Conservation (phyloP, 37 sponge, comb jelly and placozoan genomes). For the Sycon ciliatum region DNA sequence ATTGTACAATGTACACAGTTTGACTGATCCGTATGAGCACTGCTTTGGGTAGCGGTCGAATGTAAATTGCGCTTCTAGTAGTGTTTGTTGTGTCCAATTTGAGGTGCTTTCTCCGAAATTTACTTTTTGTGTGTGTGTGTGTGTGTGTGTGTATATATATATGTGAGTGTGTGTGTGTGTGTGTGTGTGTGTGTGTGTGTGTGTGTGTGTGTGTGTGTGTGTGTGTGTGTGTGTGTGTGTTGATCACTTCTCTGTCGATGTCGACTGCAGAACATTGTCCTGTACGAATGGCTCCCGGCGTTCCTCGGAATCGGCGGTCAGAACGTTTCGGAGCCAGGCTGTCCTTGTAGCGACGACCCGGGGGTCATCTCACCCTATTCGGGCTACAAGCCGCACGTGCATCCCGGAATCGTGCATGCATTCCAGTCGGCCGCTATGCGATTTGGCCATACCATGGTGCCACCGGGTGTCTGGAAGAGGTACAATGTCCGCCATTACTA, state of each 20-base stretch:
- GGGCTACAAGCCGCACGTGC: conserved; percentile 66
- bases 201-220: conserved; percentile 5
- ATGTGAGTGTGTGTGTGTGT: conserved; percentile 1
- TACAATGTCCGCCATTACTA: too few species aligned
- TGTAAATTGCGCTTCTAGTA: too few species aligned
- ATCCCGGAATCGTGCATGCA: conserved; percentile 77
- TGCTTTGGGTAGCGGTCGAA: too few species aligned
- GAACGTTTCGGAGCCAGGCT: too few species aligned
- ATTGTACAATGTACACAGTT: too few species aligned
- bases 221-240: conserved; percentile 5
- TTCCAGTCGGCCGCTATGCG: conserved; percentile 95
- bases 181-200: conserved; percentile 5
- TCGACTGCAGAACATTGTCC: conserved; percentile 52
- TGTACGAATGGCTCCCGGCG: conserved; percentile 71
- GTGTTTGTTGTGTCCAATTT: too few species aligned
- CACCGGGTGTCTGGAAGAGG: conserved; percentile 80
- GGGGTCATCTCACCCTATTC: conserved; percentile 13
- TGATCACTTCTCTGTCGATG: too few species aligned
- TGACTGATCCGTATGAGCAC: too few species aligned
- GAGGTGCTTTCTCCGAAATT: too few species aligned
- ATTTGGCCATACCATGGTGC: conserved; percentile 87
- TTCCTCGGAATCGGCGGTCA: conserved; percentile 38
- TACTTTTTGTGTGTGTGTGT: too few species aligned
- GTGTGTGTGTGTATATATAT: too few species aligned
- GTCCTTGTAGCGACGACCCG: too few species aligned